Conservation (phyloP, 2,113 vertebrate species). For the Irena cyanogastra region DNA sequence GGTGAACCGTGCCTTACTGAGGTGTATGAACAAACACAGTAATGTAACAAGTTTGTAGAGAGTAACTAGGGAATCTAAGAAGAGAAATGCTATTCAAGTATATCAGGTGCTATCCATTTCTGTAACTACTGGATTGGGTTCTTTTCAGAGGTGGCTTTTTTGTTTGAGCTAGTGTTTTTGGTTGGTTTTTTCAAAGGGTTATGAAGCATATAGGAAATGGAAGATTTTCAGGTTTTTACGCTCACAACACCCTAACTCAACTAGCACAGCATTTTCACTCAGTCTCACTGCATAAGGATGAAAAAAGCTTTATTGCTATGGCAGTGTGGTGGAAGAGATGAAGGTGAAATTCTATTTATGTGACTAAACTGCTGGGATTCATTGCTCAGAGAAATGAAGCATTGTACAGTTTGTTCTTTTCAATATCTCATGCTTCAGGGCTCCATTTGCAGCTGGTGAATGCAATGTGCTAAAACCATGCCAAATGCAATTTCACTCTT, state of each 20-base stretch:
- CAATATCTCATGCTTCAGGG: conserved; percentile 50
- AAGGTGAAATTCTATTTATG: conserved; percentile 49
- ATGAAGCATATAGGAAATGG: background rate
- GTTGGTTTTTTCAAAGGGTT: background rate
- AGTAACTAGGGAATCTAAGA: background rate
- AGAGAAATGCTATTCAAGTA: background rate
- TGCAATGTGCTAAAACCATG: conserved; percentile 32
- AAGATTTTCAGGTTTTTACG: background rate
- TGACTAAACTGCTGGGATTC: conserved; percentile 42
- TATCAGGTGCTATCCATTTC: background rate
- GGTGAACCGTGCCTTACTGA: background rate
- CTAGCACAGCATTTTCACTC: background rate
- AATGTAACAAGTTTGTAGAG: background rate
- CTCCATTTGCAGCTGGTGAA: conserved; percentile 46
- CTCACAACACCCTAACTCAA: background rate
- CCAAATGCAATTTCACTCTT: conserved; percentile 50
- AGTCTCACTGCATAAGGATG: background rate
- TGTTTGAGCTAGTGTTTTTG: background rate
- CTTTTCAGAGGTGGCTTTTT: background rate
- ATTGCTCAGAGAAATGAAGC: conserved; percentile 45
- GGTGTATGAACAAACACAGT: background rate
- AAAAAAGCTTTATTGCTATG: background rate
- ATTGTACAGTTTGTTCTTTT: conserved; percentile 56
- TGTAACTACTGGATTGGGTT: background rate
- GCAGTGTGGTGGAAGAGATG: background rate